Conservation (phyloP, 1,140 invertebrate species). For the Teleogryllus occipitalis region DNA sequence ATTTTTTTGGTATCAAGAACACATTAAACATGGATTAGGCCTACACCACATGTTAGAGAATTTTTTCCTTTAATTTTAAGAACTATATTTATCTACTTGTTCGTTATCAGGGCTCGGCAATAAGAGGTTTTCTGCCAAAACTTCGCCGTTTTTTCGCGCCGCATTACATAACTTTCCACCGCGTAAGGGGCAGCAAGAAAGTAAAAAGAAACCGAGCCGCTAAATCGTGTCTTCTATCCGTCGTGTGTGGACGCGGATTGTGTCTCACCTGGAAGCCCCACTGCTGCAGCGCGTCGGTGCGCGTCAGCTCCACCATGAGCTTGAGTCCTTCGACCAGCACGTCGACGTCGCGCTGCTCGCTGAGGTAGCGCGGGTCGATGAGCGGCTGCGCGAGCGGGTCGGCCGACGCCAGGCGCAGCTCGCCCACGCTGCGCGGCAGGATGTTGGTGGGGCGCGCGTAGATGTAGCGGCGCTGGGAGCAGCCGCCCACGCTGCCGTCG, state of each 20-base stretch:
- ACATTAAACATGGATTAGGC: too few relatives aligned
- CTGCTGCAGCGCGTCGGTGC: constrained; percentile 55
- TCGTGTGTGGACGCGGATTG: too few relatives aligned
- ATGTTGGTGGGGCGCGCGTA: constrained; percentile 19
- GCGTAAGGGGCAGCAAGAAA: too few relatives aligned
- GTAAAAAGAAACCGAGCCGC: background rate
- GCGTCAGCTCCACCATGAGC: constrained; percentile 55
- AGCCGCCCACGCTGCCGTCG: constrained; percentile 26
- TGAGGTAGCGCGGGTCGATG: constrained; percentile 67
- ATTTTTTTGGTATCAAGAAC: too few relatives aligned
- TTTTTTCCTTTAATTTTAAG: too few relatives aligned
- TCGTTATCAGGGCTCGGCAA: too few relatives aligned
- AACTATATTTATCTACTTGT: too few relatives aligned
- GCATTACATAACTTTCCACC: too few relatives aligned
- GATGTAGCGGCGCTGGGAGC: constrained; percentile 24
- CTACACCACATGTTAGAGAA: too few relatives aligned
- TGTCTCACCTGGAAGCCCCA: constrained; percentile 53
- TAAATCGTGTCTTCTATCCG: too few relatives aligned
- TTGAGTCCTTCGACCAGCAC: constrained; percentile 62
- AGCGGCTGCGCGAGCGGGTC: constrained; percentile 66
- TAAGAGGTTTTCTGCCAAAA: too few relatives aligned
- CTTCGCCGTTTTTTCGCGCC: too few relatives aligned
- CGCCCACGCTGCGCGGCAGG: constrained; percentile 24
- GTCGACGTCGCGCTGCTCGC: constrained; percentile 52
- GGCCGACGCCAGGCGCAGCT: constrained; percentile 37